A percentile compares a stretch with the other conserved stretches of the same genome.
Conservation (phyloP, 2,888 invertebrate genomes). For the Polymixis lichenea region DNA sequence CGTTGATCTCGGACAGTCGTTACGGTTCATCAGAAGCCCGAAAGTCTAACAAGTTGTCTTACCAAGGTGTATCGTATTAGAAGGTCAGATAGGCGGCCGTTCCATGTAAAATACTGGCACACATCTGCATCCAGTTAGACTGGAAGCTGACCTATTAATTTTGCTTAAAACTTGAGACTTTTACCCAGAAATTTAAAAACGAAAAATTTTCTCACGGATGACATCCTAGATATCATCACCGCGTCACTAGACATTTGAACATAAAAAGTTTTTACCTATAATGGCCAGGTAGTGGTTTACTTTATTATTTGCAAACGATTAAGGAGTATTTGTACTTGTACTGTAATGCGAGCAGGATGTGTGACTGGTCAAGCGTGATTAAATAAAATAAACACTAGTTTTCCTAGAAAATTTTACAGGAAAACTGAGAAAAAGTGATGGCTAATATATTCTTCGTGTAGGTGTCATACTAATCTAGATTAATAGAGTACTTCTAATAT, state of each 20-base stretch:
- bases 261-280: constrained; percentile 13
- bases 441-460: constrained; percentile 2
- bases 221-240: background rate
- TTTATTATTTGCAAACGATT: constrained; percentile 52
- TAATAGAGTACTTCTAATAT: background rate
- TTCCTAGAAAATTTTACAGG: constrained; percentile 32
- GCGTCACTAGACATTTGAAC: constrained; percentile 5
- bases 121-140: too few relatives aligned
- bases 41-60: too few relatives aligned
- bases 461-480: constrained; percentile 14
- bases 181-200: background rate
- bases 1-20: too few relatives aligned
- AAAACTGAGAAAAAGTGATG: constrained; percentile 3
- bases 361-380: constrained; percentile 16
- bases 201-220: constrained; percentile 4
- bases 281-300: constrained; percentile 39
- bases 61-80: too few relatives aligned
- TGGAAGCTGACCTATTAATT: too few relatives aligned
- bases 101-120: too few relatives aligned
- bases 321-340: constrained; percentile 22
- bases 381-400: constrained; percentile 21
- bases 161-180: background rate
- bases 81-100: too few relatives aligned
- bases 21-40: too few relatives aligned
- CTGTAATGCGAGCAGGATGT: constrained; percentile 40